Evolutionary conservation across 2,797 vertebrate genomes (phyloP), one percentile per base, ranked within the genome.

Genomic region (Poecilia gillii): DNA sequence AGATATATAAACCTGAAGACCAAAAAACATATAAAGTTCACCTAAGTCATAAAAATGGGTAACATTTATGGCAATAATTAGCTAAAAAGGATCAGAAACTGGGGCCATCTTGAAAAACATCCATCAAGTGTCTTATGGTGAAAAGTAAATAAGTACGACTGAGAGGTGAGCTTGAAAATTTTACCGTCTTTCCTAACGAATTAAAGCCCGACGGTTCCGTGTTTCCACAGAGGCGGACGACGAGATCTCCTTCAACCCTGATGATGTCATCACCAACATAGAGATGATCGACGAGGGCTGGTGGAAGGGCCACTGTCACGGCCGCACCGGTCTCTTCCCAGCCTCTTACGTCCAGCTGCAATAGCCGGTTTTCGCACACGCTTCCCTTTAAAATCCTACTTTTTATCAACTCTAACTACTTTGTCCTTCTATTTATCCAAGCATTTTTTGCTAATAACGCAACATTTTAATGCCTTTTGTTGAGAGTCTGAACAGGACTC

Each of bases 231-330:
- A 97, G 85, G 98, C 96, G 4, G 96, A 97, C 4, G 98, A 99
- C 25, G 98, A 99, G 89, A 96, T 99, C 89, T 98, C 98, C 80
- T 99, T 99, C 87, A 94, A 96, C 68, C 97, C 97, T 0, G 94
- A 96, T 0, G 98, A 99, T 57, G 59, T 97, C 71, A 97, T 99
- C 93, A 97, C 95, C 20, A 93, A 97, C 89, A 96, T 99, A 1
- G 97, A 99, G 95, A 98, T 97, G 97, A 94, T 99, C 45, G 97
- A 99, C 0, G 97, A 98, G 81, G 97, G 97, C 83, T 99, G 98
- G 98, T 99, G 98, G 98, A 96, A 90, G 82, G 98, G 98, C 51
- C 90, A 85, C 18, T 99, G 98, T 87, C 89, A 74, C 0, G 97
- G 96, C 9, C 90, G 72, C 72, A 78, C 91, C 0, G 98, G 98